These are phyloP conservation scores for Glossophaga mutica DNA, from an alignment of 2,797 vertebrate species.

Conservation along the genomic window DNA sequence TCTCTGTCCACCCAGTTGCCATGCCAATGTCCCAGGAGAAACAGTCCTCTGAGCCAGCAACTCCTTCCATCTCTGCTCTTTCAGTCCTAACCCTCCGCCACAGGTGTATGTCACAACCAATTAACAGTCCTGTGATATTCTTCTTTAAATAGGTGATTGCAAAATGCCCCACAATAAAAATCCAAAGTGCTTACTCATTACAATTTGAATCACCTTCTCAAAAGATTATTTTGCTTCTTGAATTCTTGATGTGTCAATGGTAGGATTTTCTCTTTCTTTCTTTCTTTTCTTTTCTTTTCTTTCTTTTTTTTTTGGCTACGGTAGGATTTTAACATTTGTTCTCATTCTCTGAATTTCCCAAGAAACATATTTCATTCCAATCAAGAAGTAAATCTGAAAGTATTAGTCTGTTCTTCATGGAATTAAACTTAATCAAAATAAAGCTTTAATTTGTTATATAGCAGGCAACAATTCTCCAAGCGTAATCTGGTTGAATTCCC, in stretches of 20 bases:
- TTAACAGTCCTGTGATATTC: not conserved
- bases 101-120: not conserved
- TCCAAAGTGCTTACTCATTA: not conserved
- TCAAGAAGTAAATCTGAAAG: slow-evolving; percentile 26
- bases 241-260: not conserved
- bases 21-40: not conserved
- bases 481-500: not conserved
- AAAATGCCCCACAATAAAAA: slow-evolving; percentile 41
- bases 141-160: slow-evolving; percentile 63
- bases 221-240: slow-evolving; percentile 26
- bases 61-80: not conserved
- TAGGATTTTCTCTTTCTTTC: not conserved
- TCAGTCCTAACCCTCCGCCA: not conserved
- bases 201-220: slow-evolving; percentile 55
- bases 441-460: slow-evolving; percentile 38
- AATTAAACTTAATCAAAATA: slow-evolving; percentile 50
- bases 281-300: not conserved
- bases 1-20: not conserved
- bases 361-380: slow-evolving; percentile 27
- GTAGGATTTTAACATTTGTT: not conserved
- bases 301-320: not conserved
- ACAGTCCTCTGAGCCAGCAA: not conserved
- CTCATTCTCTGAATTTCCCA: slow-evolving; percentile 28
- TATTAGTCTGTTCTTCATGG: not conserved
- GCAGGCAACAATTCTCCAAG: slow-evolving; percentile 5